Percentiles rank a stretch among this genome's conserved stretches.
Conservation (phyloP, 2,888 invertebrate species). For the Tinea trinotella region DNA sequence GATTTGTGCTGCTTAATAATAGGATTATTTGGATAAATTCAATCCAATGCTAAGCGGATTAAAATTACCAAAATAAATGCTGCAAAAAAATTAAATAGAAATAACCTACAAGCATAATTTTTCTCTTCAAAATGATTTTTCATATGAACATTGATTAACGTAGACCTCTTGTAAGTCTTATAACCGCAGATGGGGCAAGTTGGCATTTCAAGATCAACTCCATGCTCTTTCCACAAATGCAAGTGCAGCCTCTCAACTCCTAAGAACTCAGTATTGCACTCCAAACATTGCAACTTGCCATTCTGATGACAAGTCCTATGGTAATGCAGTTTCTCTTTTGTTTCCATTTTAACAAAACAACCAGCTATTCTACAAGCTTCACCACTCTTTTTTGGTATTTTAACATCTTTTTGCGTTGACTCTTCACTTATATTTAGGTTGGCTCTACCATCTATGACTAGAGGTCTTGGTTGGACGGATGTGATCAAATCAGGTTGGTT, state of each 20-base stretch:
- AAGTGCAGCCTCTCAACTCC: slow-evolving; percentile 80
- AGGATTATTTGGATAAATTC: no score
- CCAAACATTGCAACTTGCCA: slow-evolving; percentile 71
- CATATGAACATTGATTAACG: slow-evolving; percentile 81
- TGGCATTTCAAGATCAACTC: slow-evolving; percentile 84
- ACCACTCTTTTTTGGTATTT: slow-evolving; percentile 28
- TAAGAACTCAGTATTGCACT: slow-evolving; percentile 72
- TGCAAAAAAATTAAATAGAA: slow-evolving; percentile 53
- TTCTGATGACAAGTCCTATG: slow-evolving; percentile 76
- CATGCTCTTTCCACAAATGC: slow-evolving; percentile 85
- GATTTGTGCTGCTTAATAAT: no score
- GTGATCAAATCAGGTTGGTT: slow-evolving; percentile 54
- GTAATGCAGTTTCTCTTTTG: slow-evolving; percentile 72
- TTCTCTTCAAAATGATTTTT: slow-evolving; percentile 80
- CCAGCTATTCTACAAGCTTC: slow-evolving; percentile 63
- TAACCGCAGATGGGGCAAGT: slow-evolving; percentile 83
- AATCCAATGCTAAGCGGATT: no score
- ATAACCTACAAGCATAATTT: slow-evolving; percentile 67
- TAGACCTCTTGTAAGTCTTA: slow-evolving; percentile 79
- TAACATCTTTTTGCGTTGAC: slow-evolving; percentile 27
- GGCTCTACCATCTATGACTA: slow-evolving; percentile 26
- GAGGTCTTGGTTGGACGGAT: slow-evolving; percentile 40
- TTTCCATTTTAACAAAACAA: slow-evolving; percentile 72
- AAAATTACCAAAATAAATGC: no score
- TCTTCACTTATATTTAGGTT: neutral